These are phyloP conservation scores for Microctonus brassicae DNA, from an alignment of 2,888 invertebrate species.

Conservation along the genomic window DNA sequence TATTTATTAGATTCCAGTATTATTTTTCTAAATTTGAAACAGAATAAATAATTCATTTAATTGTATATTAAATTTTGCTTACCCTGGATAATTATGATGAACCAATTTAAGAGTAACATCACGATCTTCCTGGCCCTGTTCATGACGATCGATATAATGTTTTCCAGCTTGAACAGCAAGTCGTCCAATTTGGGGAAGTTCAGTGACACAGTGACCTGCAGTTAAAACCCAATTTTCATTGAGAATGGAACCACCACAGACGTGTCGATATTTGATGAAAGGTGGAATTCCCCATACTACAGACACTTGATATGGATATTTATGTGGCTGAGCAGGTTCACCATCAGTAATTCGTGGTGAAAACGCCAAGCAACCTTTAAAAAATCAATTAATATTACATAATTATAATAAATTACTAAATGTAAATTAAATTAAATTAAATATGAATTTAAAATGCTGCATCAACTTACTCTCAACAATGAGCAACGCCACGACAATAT, in stretches of 20 bases:
- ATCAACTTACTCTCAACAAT: conserved; percentile 54
- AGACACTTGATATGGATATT: conserved; percentile 70
- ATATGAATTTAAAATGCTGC: no score
- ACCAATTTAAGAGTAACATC: conserved; percentile 57
- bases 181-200: conserved; percentile 57
- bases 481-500: conserved; percentile 42
- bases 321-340: conserved; percentile 61
- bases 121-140: conserved; percentile 62
- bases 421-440: no score
- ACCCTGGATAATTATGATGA: conserved; percentile 63
- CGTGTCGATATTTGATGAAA: conserved; percentile 58
- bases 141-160: conserved; percentile 66
- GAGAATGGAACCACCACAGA: conserved; percentile 71
- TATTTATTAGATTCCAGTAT: no score
- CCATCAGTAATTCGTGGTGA: conserved; percentile 54
- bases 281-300: conserved; percentile 60
- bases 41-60: no score
- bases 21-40: no score
- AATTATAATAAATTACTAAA: not conserved
- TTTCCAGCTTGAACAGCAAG: conserved; percentile 72
- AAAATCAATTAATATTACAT: conserved; percentile 1
- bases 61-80: conserved; percentile 21
- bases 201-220: conserved; percentile 67
- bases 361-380: conserved; percentile 38
- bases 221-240: conserved; percentile 67